A percentile compares a stretch with the other conserved stretches of the same genome.
These are phyloP conservation scores for Leptarthrus brevirostris DNA, from an alignment of 2,888 invertebrate species.

Conservation along the genomic window DNA sequence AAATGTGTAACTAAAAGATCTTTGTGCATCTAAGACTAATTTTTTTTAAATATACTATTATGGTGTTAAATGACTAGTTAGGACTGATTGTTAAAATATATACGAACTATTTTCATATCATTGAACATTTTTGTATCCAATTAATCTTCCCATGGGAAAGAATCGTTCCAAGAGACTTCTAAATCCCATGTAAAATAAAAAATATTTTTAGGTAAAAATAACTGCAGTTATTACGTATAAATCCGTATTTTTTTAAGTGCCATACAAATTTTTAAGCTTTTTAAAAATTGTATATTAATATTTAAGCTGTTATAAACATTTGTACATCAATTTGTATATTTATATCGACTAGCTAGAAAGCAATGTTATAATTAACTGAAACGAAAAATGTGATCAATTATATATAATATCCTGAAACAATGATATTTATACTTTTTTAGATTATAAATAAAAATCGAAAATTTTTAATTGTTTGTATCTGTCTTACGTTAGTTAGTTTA, in stretches of 20 bases:
- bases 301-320: constrained; percentile 21
- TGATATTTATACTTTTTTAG: constrained; percentile 7
- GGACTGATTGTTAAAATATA: constrained; percentile 12
- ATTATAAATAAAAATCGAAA: neutral
- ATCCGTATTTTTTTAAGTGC: constrained; percentile 51
- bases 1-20: neutral
- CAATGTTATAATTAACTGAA: constrained; percentile 29
- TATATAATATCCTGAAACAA: constrained; percentile 21
- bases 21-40: too few species aligned
- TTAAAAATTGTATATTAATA: constrained; percentile 32
- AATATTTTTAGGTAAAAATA: constrained; percentile 23
- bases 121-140: neutral
- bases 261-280: constrained; percentile 54
- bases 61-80: constrained; percentile 2
- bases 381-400: constrained; percentile 37
- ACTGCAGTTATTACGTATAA: constrained; percentile 48
- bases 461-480: neutral
- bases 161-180: too few species aligned
- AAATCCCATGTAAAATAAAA: constrained; percentile 24
- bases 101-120: constrained; percentile 14
- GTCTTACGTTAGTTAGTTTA: too few species aligned
- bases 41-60: too few species aligned
- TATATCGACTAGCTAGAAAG: constrained; percentile 8
- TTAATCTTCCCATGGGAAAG: neutral
- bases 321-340: constrained; percentile 35